These are phyloP conservation scores for Silurus glanis DNA, from an alignment of 2,113 vertebrate genomes.

Conservation along the genomic window DNA sequence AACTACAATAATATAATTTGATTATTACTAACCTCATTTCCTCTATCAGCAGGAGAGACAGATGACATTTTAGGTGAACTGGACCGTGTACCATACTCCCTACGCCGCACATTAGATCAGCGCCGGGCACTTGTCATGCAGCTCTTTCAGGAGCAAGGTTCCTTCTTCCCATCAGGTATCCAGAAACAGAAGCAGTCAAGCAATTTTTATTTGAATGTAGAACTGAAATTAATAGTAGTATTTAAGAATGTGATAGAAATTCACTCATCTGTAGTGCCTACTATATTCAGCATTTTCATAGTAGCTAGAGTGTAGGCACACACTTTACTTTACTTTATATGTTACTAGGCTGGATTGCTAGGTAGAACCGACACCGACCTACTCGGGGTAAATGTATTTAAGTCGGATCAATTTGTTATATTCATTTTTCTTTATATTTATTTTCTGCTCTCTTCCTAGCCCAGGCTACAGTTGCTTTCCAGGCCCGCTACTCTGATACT, in stretches of 20 bases:
- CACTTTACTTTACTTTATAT: not conserved
- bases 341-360: not conserved
- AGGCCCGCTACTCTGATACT: constrained; percentile 86
- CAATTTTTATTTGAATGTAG: not conserved
- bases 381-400: not conserved
- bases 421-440: not conserved
- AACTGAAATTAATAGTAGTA: not conserved
- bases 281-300: not conserved
- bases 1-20: not conserved
- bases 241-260: too few relatives aligned
- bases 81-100: constrained; percentile 83
- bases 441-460: constrained; percentile 63
- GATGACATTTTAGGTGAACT: constrained; percentile 83
- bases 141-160: constrained; percentile 88
- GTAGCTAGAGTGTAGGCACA: not conserved
- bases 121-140: constrained; percentile 90
- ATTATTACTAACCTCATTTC: not conserved
- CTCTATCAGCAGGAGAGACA: constrained; percentile 70
- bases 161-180: constrained; percentile 87
- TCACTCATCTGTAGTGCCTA: not conserved
- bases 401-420: not conserved
- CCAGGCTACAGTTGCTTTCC: constrained; percentile 89
- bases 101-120: constrained; percentile 88
- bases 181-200: not conserved
- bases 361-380: not conserved